These are phyloP conservation scores for Zoroaster sp. DNA, from an alignment of 53 echinoderm and acorn worm species.

Conservation along the genomic window DNA sequence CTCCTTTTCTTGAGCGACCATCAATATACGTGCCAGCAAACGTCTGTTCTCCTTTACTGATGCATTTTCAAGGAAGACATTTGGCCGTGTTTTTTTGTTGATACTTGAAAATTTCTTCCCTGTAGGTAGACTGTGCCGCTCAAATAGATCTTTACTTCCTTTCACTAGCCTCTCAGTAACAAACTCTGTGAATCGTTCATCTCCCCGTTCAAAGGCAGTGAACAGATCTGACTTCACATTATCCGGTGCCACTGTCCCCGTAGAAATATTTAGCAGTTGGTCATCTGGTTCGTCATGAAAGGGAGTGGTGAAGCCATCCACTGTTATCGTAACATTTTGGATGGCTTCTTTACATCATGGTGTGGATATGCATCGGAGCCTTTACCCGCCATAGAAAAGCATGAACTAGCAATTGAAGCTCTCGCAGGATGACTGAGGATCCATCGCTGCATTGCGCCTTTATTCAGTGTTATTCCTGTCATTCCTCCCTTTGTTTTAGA, in stretches of 20 bases:
- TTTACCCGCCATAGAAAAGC: neutral
- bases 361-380: neutral
- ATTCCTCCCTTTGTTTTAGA: constrained; percentile 40
- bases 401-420: neutral
- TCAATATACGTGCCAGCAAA: constrained; percentile 55
- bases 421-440: constrained; percentile 27
- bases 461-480: constrained; percentile 29
- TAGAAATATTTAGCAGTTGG: constrained; percentile 61
- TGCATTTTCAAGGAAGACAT: constrained; percentile 48
- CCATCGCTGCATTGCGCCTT: constrained; percentile 34
- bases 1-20: constrained; percentile 53
- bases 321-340: constrained; percentile 25
- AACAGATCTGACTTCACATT: constrained; percentile 23
- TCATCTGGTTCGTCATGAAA: constrained; percentile 35
- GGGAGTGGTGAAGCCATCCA: constrained; percentile 26
- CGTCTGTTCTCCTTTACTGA: constrained; percentile 56
- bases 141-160: constrained; percentile 45
- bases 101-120: constrained; percentile 57
- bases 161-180: constrained; percentile 25
- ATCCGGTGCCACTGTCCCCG: constrained; percentile 50
- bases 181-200: constrained; percentile 42
- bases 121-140: constrained; percentile 48
- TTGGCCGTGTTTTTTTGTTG: constrained; percentile 37
- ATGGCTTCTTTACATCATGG: neutral
- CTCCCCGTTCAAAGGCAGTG: constrained; percentile 36